These are phyloP conservation scores for Alligator mississippiensis DNA, from an alignment of 2,113 vertebrate species.

Conservation along the genomic window DNA sequence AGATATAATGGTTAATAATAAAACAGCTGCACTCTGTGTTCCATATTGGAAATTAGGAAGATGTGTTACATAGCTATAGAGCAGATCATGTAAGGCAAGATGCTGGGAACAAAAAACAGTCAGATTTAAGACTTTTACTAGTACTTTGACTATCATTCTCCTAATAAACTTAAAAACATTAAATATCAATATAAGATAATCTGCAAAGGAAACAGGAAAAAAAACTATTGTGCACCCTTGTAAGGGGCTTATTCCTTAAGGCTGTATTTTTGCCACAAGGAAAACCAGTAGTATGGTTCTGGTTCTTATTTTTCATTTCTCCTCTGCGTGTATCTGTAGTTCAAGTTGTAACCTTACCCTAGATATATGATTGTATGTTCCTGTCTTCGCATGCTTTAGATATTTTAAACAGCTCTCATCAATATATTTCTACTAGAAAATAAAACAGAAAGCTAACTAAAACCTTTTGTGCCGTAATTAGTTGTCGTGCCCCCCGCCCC, in stretches of 20 bases:
- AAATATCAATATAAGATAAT: background rate
- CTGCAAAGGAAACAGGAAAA: background rate
- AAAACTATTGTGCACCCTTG: rapidly evolving
- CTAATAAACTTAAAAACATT: background rate
- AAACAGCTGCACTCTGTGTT: background rate
- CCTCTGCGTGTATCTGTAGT: rapidly evolving
- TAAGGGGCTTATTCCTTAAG: rapidly evolving
- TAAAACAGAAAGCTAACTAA: slow-evolving; percentile 47
- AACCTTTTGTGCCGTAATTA: background rate
- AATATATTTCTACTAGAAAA: slow-evolving; percentile 57
- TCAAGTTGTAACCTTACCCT: rapidly evolving
- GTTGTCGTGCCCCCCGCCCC: background rate
- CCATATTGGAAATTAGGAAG: background rate
- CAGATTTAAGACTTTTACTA: background rate
- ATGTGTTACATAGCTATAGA: background rate
- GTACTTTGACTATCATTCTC: rapidly evolving
- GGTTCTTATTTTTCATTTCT: background rate
- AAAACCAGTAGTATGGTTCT: rapidly evolving
- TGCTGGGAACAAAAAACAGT: background rate
- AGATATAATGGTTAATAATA: background rate
- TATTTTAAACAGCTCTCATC: slow-evolving; percentile 1
- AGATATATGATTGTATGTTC: rapidly evolving
- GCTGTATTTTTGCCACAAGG: background rate
- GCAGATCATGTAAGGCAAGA: background rate
- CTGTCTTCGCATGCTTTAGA: background rate